Conservation (phyloP, 1,140 invertebrate genomes). For the Bombus balteatus region DNA sequence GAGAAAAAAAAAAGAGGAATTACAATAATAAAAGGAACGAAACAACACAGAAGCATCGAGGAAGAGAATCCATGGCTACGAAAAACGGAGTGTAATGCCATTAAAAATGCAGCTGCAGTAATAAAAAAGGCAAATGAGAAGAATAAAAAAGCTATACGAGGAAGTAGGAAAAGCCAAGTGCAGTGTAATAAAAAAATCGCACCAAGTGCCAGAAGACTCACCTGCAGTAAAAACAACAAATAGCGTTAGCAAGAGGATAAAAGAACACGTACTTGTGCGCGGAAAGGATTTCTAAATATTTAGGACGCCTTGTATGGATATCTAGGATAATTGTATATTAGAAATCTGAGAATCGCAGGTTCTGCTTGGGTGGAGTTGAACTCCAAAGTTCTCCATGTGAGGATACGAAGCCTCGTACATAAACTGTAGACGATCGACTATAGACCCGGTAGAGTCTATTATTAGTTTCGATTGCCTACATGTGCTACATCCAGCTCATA, state of each 20-base stretch:
- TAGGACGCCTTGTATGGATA: background rate
- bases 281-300: background rate
- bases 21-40: background rate
- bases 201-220: background rate
- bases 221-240: background rate
- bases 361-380: background rate
- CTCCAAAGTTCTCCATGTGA: background rate
- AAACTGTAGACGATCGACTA: background rate
- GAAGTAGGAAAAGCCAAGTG: background rate
- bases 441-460: background rate
- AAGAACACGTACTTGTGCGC: background rate
- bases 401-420: background rate
- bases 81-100: background rate
- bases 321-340: background rate
- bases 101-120: background rate
- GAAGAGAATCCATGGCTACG: too few relatives aligned
- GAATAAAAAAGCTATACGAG: background rate
- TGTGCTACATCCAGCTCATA: background rate
- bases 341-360: background rate
- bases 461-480: conserved; percentile 23
- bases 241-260: background rate
- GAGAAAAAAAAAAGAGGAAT: background rate
- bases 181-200: background rate
- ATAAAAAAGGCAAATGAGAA: background rate
- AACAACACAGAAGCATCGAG: background rate